Percentiles rank a stretch among this genome's conserved stretches.
phyloP scores from a whole-genome alignment of 2,888 invertebrate genomes.

The Acanthosoma haemorrhoidale region DNA sequence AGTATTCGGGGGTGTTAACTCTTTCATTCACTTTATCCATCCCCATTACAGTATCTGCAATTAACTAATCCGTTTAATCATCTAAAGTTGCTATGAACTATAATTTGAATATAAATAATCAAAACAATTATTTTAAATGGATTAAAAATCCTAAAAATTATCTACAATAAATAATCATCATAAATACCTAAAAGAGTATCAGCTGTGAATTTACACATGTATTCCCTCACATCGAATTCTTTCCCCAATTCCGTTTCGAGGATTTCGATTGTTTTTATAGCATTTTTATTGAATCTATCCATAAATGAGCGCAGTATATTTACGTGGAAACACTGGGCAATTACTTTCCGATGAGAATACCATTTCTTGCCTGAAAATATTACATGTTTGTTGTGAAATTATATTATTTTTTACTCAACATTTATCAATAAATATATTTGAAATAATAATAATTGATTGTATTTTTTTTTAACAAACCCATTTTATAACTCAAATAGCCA shows the following conservation, averaged over 20 bases:
- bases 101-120: not conserved
- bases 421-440: not conserved
- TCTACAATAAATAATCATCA: not conserved
- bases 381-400: conserved; percentile 44
- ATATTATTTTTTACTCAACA: not conserved
- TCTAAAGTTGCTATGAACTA: not conserved
- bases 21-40: conserved; percentile 76
- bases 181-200: conserved; percentile 43
- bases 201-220: conserved; percentile 44
- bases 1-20: conserved; percentile 70
- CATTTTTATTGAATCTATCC: conserved; percentile 77
- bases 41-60: conserved; percentile 78
- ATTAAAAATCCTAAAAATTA: no score
- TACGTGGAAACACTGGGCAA: conserved; percentile 82
- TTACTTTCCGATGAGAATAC: conserved; percentile 77
- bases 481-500: not conserved
- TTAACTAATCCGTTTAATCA: conserved; percentile 6
- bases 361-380: conserved; percentile 67
- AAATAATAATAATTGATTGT: not conserved
- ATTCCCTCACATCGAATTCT: conserved; percentile 44
- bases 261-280: conserved; percentile 58
- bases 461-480: not conserved
- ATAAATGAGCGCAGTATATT: conserved; percentile 82
- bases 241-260: conserved; percentile 34
- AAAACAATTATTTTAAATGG: no score